Base-by-base conservation (phyloP, 2,113 vertebrate genomes). In the Oxyruncus cristatus region DNA sequence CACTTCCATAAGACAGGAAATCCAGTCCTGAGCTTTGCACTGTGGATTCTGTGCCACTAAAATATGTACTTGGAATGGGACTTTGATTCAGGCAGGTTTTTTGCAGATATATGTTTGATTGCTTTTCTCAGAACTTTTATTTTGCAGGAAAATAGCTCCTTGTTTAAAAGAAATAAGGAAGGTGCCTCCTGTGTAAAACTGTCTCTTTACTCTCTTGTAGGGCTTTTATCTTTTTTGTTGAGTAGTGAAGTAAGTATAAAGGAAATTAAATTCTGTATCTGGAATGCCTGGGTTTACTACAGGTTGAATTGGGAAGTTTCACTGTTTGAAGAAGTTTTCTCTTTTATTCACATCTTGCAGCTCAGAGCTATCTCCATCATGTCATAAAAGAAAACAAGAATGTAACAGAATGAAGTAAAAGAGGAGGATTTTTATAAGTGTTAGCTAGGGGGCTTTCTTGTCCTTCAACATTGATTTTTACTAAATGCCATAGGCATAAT, bases 381-480 rank as follows among this genome's bases (percentile, higher is more conserved):
- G 73, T 16, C 86, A 91, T 66, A 77, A 94, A 96, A 94, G 94
- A 86, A 77, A 95, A 75, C 88, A 95, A 74, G 35, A 26, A 62
- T 56, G 59, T 92, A 95, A 91, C 65, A 94, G 63, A 86, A 81
- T 67, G 90, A 88, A 85, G 55, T 39, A 47, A 94, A 85, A 89
- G 88, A 88, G 41, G 53, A 56, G 81, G 73, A 56, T 94, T 93
- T 96, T 93, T 85, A 7, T 89, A 93, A 91, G 37, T 75, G 78
- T 91, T 96, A 84, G 55, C 82, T 96, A 44, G 86, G 92, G 79
- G 85, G 65, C 63, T 95, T 89, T 65, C 42, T 82, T 93, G 84
- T 96, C 76, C 84, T 96, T 97, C 92, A 82, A 81, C 94, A 96
- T 53, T 95, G 87, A 97, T 96, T 98, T 94, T 85, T 67, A 47